phyloP scores from a whole-genome alignment of 1,140 invertebrate genomes.

The Conopomorpha cramerella region DNA sequence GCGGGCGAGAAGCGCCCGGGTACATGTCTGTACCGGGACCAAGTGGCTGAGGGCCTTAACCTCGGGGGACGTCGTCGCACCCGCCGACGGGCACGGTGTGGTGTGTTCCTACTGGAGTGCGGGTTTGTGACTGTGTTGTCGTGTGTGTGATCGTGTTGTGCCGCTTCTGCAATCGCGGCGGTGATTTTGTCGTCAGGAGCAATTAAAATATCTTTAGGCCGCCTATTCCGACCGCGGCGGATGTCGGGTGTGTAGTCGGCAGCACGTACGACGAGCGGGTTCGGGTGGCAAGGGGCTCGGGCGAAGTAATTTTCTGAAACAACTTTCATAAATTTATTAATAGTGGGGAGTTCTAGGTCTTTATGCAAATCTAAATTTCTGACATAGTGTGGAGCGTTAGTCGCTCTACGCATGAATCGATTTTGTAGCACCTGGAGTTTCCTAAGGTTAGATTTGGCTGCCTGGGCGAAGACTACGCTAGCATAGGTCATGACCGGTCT shows the following conservation, averaged over 20 bases:
- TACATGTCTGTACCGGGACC: too few relatives aligned
- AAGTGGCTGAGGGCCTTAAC: too few relatives aligned
- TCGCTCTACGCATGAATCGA: slow-evolving; percentile 14
- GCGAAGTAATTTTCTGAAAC: background rate
- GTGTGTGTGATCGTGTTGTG: background rate
- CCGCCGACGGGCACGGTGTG: background rate
- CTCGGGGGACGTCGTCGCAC: background rate
- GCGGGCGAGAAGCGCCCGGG: too few relatives aligned
- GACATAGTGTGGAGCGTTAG: slow-evolving; percentile 8
- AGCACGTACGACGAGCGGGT: background rate
- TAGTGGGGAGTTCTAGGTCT: background rate
- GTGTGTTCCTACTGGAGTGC: background rate
- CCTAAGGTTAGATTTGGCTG: slow-evolving; percentile 4
- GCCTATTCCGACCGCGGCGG: background rate
- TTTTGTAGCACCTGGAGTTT: slow-evolving; percentile 17
- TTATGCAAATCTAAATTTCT: slow-evolving; percentile 1
- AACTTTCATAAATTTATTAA: background rate
- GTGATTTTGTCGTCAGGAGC: background rate
- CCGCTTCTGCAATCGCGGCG: background rate
- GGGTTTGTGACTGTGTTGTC: background rate
- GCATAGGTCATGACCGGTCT: slow-evolving; percentile 10
- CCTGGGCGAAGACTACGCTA: slow-evolving; percentile 8
- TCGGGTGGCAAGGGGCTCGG: background rate
- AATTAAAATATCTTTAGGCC: background rate
- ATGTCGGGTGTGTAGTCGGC: background rate